Conservation (phyloP, 2,888 invertebrate genomes). For the Catocala fraxini region DNA sequence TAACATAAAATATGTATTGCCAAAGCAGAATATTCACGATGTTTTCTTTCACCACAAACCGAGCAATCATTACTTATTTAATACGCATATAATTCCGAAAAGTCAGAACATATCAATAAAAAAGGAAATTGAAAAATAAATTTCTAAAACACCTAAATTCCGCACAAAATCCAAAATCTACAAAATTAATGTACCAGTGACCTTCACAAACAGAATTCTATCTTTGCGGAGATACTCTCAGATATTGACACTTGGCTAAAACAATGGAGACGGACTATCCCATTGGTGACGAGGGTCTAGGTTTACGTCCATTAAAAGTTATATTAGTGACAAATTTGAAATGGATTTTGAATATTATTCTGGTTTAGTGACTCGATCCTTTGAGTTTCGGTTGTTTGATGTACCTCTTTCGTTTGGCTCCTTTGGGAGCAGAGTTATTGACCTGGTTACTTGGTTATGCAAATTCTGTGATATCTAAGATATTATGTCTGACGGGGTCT, state of each 20-base stretch:
- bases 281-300: slow-evolving; percentile 57
- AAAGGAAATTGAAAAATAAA: too few relatives aligned
- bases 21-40: too few relatives aligned
- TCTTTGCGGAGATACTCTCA: slow-evolving; percentile 29
- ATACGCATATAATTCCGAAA: too few relatives aligned
- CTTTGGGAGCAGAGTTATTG: slow-evolving; percentile 2
- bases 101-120: too few relatives aligned
- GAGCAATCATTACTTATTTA: too few relatives aligned
- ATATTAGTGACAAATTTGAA: slow-evolving; percentile 62
- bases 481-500: not conserved
- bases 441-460: not conserved
- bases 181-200: slow-evolving; percentile 32
- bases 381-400: slow-evolving; percentile 15
- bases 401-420: not conserved
- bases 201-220: slow-evolving; percentile 16
- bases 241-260: slow-evolving; percentile 52
- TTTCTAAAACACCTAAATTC: too few relatives aligned
- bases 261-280: slow-evolving; percentile 43
- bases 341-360: slow-evolving; percentile 55
- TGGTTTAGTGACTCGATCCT: slow-evolving; percentile 26
- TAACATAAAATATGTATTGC: too few relatives aligned
- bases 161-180: too few relatives aligned
- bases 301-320: slow-evolving; percentile 61
- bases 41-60: too few relatives aligned
- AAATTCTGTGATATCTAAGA: not conserved